Evolutionary conservation across 64 coral and sea anemone genomes (phyloP).

Genomic region (Porites lutea): DNA sequence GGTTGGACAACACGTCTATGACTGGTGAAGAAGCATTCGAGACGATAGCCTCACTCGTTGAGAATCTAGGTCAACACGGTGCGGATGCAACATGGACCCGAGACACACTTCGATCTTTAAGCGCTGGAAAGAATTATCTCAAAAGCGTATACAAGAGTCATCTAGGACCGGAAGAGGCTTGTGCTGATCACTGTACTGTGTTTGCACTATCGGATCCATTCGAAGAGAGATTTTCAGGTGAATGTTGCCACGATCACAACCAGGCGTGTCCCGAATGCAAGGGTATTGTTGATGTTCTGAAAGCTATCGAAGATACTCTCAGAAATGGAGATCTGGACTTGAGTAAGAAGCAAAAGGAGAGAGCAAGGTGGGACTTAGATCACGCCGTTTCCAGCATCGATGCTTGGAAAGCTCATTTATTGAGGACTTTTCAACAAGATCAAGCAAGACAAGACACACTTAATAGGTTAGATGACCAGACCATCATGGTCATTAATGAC

Average conservation of each 20-base stretch:
- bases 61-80: slow-evolving; percentile 18
- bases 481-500: slow-evolving; percentile 63
- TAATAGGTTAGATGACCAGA: not conserved
- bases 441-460: slow-evolving; percentile 48
- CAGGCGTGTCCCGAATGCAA: slow-evolving; percentile 38
- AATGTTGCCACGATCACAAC: slow-evolving; percentile 13
- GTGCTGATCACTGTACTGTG: slow-evolving; percentile 68
- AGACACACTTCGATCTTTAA: slow-evolving; percentile 42
- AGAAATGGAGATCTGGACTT: slow-evolving; percentile 25
- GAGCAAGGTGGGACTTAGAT: slow-evolving; percentile 10
- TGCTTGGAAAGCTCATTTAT: slow-evolving; percentile 22
- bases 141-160: slow-evolving; percentile 70
- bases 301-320: slow-evolving; percentile 15
- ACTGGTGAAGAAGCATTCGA: slow-evolving; percentile 27
- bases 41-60: slow-evolving; percentile 26
- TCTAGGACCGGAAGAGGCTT: slow-evolving; percentile 61
- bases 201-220: slow-evolving; percentile 54
- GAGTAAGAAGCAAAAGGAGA: slow-evolving; percentile 14
- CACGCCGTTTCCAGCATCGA: slow-evolving; percentile 19
- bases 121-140: slow-evolving; percentile 55
- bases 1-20: slow-evolving; percentile 46
- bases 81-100: slow-evolving; percentile 48
- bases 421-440: slow-evolving; percentile 58
- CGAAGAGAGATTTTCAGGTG: slow-evolving; percentile 28
- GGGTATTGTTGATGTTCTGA: slow-evolving; percentile 20